phyloP scores from a whole-genome alignment of 2,113 vertebrate species.

The Nothocercus julius region DNA sequence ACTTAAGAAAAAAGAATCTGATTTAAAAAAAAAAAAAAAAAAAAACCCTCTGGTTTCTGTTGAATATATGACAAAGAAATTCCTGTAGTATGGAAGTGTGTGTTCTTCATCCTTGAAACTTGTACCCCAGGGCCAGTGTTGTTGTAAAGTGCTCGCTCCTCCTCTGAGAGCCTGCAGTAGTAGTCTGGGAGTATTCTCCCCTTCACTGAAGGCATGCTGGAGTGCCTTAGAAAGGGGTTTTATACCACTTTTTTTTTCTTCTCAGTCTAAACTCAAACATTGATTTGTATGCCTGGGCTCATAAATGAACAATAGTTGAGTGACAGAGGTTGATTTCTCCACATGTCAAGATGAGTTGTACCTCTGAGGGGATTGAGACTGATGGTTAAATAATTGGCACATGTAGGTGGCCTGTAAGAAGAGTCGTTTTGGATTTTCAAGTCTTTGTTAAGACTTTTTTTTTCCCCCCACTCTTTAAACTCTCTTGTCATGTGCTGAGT shows the following conservation, averaged over 20 bases:
- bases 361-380: slow-evolving; percentile 73
- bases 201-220: not conserved
- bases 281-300: slow-evolving; percentile 17
- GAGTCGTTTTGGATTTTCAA: slow-evolving; percentile 56
- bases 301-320: slow-evolving; percentile 68
- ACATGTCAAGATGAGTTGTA: slow-evolving; percentile 36
- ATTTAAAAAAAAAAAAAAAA: not conserved
- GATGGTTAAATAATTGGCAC: slow-evolving; percentile 72
- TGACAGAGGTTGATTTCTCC: slow-evolving; percentile 60
- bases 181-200: not conserved
- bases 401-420: slow-evolving; percentile 77
- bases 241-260: not conserved
- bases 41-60: not conserved
- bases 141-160: not conserved
- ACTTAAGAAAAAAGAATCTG: not conserved
- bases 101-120: not conserved
- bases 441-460: slow-evolving; percentile 75
- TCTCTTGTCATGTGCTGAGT: slow-evolving; percentile 80
- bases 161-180: not conserved
- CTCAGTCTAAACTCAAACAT: not conserved
- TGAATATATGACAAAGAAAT: not conserved
- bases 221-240: not conserved
- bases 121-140: not conserved
- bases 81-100: not conserved
- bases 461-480: slow-evolving; percentile 4